A percentile compares a stretch with the other conserved stretches of the same genome.
phyloP scores from a whole-genome alignment of 2,113 vertebrate genomes.

The Nanorana parkeri region DNA sequence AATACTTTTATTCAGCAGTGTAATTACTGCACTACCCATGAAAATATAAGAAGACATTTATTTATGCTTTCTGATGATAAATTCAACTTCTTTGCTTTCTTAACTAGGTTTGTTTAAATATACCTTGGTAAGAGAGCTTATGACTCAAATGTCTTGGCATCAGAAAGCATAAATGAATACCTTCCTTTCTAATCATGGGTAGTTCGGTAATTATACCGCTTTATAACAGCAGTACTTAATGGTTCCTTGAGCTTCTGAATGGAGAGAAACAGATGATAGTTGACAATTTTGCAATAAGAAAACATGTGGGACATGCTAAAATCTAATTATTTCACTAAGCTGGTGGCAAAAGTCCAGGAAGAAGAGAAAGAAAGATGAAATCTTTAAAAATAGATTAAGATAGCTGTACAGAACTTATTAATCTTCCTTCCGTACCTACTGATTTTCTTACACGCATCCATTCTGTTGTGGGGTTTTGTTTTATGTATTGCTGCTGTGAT shows the following conservation, averaged over 20 bases:
- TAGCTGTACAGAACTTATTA: neutral
- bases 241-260: neutral
- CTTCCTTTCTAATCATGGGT: neutral
- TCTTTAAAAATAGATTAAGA: neutral
- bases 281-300: neutral
- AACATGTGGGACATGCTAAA: neutral
- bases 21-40: too few relatives aligned
- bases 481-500: too few relatives aligned
- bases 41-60: too few relatives aligned
- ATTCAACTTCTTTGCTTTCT: too few relatives aligned
- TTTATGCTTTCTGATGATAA: too few relatives aligned
- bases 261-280: neutral
- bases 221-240: neutral
- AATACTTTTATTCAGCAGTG: too few relatives aligned
- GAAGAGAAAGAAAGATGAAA: neutral
- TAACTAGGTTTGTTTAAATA: neutral
- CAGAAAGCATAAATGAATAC: neutral
- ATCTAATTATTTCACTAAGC: neutral
- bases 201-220: constrained; percentile 1
- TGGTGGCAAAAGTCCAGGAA: constrained; percentile 1
- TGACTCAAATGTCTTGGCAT: neutral
- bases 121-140: neutral
- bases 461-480: too few relatives aligned
- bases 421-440: too few relatives aligned
- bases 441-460: too few relatives aligned